Evolutionary conservation across 2,888 invertebrate species (phyloP).

Genomic region (Drosophila aldrichi): DNA sequence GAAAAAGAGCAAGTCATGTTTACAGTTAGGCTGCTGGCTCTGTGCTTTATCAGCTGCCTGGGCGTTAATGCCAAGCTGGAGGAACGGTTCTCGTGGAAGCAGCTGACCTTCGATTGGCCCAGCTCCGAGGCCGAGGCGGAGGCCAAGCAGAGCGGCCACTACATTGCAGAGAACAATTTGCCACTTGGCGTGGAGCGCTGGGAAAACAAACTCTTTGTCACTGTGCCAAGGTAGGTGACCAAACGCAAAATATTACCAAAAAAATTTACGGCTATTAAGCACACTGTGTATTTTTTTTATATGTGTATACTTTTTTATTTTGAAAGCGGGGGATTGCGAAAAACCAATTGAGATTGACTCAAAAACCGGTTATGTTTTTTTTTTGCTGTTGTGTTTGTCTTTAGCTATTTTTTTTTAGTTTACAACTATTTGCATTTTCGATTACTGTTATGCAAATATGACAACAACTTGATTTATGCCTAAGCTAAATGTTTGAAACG

Average conservation of each 20-base stretch:
- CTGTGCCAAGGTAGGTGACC: slow-evolving; percentile 87
- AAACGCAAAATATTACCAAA: neutral
- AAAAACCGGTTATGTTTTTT: slow-evolving; percentile 65
- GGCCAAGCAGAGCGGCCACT: slow-evolving; percentile 88
- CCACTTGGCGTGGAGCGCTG: slow-evolving; percentile 90
- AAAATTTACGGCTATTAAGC: slow-evolving; percentile 21
- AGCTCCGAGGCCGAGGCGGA: slow-evolving; percentile 87
- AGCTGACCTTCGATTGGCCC: slow-evolving; percentile 89
- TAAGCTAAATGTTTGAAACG: slow-evolving; percentile 34
- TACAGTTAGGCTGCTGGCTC: slow-evolving; percentile 43
- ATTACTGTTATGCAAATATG: slow-evolving; percentile 63
- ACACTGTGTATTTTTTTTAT: slow-evolving; percentile 17
- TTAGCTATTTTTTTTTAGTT: slow-evolving; percentile 16
- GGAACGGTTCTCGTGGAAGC: slow-evolving; percentile 90
- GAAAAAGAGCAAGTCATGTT: slow-evolving; percentile 33
- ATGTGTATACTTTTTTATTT: slow-evolving; percentile 11
- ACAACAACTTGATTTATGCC: slow-evolving; percentile 38
- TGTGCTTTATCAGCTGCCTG: slow-evolving; percentile 60
- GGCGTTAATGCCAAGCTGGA: slow-evolving; percentile 85
- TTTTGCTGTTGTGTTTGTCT: slow-evolving; percentile 20
- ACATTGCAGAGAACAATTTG: slow-evolving; percentile 89
- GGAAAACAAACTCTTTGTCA: slow-evolving; percentile 90
- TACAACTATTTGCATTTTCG: slow-evolving; percentile 55
- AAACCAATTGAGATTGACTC: slow-evolving; percentile 40
- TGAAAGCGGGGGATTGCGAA: slow-evolving; percentile 66